Evolutionary conservation across 2,113 vertebrate species (phyloP).

Genomic region (Eleginops maclovinus): DNA sequence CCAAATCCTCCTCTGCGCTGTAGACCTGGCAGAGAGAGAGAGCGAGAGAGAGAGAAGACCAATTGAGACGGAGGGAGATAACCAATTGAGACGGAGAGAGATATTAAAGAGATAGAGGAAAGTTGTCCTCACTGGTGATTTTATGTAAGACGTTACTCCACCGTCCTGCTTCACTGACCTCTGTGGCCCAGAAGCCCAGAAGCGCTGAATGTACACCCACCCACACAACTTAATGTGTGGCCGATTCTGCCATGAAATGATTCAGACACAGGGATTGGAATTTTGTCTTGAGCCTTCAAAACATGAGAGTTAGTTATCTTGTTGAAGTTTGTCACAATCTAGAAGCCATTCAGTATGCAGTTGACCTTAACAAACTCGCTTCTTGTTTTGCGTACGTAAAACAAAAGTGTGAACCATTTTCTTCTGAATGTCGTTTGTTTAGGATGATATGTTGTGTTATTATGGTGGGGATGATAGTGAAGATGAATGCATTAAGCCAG

Average conservation of each 20-base stretch:
- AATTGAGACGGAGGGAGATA: slow-evolving; percentile 36
- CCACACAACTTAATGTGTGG: slow-evolving; percentile 26
- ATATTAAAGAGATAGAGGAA: slow-evolving; percentile 41
- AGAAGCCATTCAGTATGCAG: neutral
- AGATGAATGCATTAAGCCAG: neutral
- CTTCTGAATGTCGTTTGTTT: neutral
- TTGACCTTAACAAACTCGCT: neutral
- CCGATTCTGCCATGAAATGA: slow-evolving; percentile 22
- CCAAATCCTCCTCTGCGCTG: slow-evolving; percentile 41
- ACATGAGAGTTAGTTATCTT: neutral
- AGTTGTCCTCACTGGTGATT: slow-evolving; percentile 45
- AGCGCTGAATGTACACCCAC: slow-evolving; percentile 7
- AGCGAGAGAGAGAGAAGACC: neutral
- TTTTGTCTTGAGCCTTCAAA: neutral
- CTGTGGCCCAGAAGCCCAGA: slow-evolving; percentile 20
- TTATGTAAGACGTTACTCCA: slow-evolving; percentile 57
- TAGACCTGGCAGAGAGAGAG: slow-evolving; percentile 7
- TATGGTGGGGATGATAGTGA: neutral
- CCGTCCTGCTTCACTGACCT: slow-evolving; percentile 50
- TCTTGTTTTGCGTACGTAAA: neutral
- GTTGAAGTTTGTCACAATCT: neutral
- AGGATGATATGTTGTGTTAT: neutral
- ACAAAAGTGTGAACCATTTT: neutral
- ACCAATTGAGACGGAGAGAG: slow-evolving; percentile 15
- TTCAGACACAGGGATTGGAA: slow-evolving; percentile 1